Evolutionary conservation across 2,888 invertebrate species (phyloP).

Genomic region (Stenolophus ochropezus): DNA sequence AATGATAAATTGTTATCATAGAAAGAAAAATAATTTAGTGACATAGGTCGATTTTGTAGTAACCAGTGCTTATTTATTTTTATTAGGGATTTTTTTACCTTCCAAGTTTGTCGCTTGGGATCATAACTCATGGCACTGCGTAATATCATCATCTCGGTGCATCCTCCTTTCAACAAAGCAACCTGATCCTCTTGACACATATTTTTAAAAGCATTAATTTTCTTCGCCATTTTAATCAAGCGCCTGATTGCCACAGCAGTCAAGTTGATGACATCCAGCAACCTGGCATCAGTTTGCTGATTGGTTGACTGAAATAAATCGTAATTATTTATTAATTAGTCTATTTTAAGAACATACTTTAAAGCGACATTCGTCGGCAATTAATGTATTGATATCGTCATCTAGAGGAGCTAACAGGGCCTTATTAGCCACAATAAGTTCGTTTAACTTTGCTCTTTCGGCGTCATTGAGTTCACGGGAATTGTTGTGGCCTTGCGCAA

Average conservation of each 20-base stretch:
- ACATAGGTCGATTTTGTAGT: too few species aligned
- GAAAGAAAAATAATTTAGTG: too few species aligned
- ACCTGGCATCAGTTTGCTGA: conserved; percentile 77
- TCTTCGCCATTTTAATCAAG: conserved; percentile 89
- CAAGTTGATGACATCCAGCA: conserved; percentile 90
- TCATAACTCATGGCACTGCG: conserved; percentile 95
- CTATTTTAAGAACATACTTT: conserved; percentile 71
- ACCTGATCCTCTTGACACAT: conserved; percentile 97
- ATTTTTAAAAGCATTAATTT: conserved; percentile 91
- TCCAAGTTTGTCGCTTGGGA: conserved; percentile 92
- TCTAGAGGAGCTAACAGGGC: conserved; percentile 89
- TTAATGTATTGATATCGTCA: conserved; percentile 83
- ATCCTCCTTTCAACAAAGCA: conserved; percentile 90
- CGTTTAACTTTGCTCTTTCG: conserved; percentile 89
- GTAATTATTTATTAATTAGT: conserved; percentile 12
- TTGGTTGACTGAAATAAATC: conserved; percentile 63
- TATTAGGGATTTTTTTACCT: too few species aligned
- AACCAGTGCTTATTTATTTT: too few species aligned
- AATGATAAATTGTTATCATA: too few species aligned
- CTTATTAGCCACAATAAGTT: conserved; percentile 90
- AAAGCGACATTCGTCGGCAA: conserved; percentile 78
- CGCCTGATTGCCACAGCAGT: conserved; percentile 94
- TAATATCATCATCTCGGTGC: conserved; percentile 97
- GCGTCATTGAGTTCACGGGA: conserved; percentile 85
- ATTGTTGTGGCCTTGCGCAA: conserved; percentile 77